Evolutionary conservation across 2,113 vertebrate genomes (phyloP).

Genomic region (Muntiacus reevesi): DNA sequence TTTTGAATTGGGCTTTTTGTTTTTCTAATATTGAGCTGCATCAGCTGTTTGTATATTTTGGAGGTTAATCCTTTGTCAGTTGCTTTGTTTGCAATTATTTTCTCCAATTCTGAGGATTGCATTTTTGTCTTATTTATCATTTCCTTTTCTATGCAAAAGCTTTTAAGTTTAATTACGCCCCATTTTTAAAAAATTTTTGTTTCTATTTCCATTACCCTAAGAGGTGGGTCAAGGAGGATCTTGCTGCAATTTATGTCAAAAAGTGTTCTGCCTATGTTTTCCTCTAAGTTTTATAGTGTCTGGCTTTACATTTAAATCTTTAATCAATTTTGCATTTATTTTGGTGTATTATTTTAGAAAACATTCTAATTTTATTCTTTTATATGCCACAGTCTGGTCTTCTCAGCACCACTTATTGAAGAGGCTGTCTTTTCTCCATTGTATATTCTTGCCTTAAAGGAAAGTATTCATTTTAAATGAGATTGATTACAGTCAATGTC

Average conservation of each 20-base stretch:
- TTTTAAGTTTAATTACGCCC: not conserved
- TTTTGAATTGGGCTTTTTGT: not conserved
- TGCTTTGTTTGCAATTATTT: not conserved
- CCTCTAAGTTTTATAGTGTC: not conserved
- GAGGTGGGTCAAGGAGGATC: not conserved
- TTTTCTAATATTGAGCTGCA: not conserved
- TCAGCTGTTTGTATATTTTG: not conserved
- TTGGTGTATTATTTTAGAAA: not conserved
- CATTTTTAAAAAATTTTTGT: not conserved
- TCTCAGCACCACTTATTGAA: not conserved
- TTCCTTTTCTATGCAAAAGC: not conserved
- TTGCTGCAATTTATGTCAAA: not conserved
- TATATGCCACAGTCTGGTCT: not conserved
- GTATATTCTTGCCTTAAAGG: not conserved
- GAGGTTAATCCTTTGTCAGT: not conserved
- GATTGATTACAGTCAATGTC: not conserved
- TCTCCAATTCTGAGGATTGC: not conserved
- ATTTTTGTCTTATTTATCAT: not conserved
- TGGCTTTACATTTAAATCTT: not conserved
- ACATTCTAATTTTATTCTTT: not conserved
- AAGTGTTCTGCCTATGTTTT: not conserved
- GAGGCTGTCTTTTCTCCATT: not conserved
- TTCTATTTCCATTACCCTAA: not conserved
- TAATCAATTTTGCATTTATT: not conserved
- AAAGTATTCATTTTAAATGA: constrained; percentile 14